Conservation (phyloP, 1,140 invertebrate genomes). For the Magallana gigas region DNA sequence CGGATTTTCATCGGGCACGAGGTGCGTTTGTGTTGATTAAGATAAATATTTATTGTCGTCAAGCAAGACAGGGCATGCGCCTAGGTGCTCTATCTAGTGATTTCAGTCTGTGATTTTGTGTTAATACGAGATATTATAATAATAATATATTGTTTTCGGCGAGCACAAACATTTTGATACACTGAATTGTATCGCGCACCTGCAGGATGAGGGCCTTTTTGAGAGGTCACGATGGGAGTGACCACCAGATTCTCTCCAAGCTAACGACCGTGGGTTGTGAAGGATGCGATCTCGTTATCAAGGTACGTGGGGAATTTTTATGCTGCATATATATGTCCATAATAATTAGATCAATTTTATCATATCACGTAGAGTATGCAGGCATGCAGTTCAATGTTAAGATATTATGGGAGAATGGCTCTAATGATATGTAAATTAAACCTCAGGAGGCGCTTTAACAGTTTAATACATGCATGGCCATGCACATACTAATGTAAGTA, state of each 20-base stretch:
- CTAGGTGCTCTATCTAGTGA: background rate
- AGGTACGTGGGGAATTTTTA: conserved; percentile 66
- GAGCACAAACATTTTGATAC: background rate
- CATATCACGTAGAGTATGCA: no score
- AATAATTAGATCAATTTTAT: background rate
- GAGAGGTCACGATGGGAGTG: conserved; percentile 72
- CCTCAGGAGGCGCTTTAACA: no score
- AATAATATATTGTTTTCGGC: background rate
- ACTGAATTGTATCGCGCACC: conserved; percentile 10
- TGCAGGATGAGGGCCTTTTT: conserved; percentile 74
- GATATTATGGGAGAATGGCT: no score
- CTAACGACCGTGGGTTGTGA: conserved; percentile 79
- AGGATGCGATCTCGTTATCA: conserved; percentile 77
- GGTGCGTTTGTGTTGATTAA: background rate
- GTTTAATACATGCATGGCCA: no score
- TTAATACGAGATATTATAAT: background rate
- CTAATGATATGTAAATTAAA: no score
- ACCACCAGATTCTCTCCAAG: conserved; percentile 72
- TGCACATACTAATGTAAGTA: no score
- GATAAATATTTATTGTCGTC: conserved; percentile 43
- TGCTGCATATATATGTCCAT: background rate
- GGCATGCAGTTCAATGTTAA: no score
- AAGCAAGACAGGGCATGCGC: conserved; percentile 22
- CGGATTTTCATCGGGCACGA: background rate
- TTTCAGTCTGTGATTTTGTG: background rate